Evolutionary conservation across 2,797 vertebrate species (phyloP).

Genomic region (Gymnoscopelus braueri): DNA sequence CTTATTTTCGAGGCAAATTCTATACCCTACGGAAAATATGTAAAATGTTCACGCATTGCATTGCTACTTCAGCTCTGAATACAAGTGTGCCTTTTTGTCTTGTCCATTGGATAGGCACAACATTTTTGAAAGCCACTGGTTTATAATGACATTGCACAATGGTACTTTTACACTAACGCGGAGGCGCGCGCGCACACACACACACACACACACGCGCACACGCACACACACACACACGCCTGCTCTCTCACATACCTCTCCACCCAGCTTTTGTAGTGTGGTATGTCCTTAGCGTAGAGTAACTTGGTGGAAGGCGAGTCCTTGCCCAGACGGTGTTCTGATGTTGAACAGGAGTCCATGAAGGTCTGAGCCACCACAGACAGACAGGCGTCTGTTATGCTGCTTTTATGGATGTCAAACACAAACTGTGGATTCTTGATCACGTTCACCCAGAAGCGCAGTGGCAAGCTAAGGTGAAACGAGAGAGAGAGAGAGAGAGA

Average conservation of each 20-base stretch:
- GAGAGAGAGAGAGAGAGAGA: not conserved
- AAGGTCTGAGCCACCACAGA: constrained; percentile 97
- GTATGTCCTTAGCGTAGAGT: constrained; percentile 96
- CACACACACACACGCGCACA: not conserved
- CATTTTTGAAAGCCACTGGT: too few relatives aligned
- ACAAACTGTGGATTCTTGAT: constrained; percentile 98
- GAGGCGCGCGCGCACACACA: not conserved
- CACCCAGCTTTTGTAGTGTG: constrained; percentile 97
- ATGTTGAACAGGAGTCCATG: constrained; percentile 97
- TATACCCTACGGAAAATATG: too few relatives aligned
- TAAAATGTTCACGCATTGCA: too few relatives aligned
- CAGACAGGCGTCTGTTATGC: constrained; percentile 95
- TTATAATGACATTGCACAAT: too few relatives aligned
- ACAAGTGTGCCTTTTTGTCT: too few relatives aligned
- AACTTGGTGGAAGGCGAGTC: constrained; percentile 95
- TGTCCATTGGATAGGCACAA: too few relatives aligned
- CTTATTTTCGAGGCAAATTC: too few relatives aligned
- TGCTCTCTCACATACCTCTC: constrained; percentile 82
- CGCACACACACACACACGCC: not conserved
- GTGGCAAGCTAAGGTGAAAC: constrained; percentile 83
- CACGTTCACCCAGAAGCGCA: constrained; percentile 97
- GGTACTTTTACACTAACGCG: not conserved
- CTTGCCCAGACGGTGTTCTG: constrained; percentile 94
- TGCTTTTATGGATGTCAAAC: constrained; percentile 97
- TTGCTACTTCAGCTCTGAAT: too few relatives aligned